Evolutionary conservation across 2,888 invertebrate species (phyloP).

Genomic region (Megastigmus dorsalis): DNA sequence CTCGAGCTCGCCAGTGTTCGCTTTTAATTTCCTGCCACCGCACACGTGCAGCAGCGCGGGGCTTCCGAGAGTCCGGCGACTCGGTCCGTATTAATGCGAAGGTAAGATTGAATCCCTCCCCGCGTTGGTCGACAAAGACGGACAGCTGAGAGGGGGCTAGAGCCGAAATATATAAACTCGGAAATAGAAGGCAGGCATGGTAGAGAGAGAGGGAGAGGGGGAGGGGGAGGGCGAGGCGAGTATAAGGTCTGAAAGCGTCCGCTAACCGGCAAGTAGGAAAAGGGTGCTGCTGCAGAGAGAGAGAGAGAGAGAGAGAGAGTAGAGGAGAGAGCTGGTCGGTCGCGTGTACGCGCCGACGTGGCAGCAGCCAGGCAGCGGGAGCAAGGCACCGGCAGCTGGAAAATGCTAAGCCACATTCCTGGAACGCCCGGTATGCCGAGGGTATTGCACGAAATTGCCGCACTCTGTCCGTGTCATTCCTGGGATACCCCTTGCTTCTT

Average conservation of each 20-base stretch:
- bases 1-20: neutral
- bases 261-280: too few species aligned
- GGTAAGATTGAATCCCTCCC: slow-evolving; percentile 47
- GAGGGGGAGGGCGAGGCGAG: neutral
- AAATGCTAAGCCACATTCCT: slow-evolving; percentile 73
- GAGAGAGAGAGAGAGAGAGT: slow-evolving; percentile 3
- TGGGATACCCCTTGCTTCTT: slow-evolving; percentile 48
- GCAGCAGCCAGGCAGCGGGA: too few species aligned
- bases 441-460: slow-evolving; percentile 74
- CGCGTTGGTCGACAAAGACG: slow-evolving; percentile 37
- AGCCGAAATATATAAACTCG: slow-evolving; percentile 32
- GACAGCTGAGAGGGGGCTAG: slow-evolving; percentile 30
- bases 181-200: neutral
- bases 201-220: neutral
- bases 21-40: slow-evolving; percentile 40
- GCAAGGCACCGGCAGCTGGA: slow-evolving; percentile 61
- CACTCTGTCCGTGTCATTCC: slow-evolving; percentile 73
- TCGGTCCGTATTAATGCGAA: slow-evolving; percentile 47
- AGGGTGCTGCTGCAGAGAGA: neutral
- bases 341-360: slow-evolving; percentile 47
- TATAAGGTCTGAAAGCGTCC: too few species aligned
- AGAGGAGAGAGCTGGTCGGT: neutral
- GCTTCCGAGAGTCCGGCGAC: neutral
- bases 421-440: slow-evolving; percentile 71
- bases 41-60: neutral